Base-by-base conservation (phyloP, 2,888 invertebrate genomes). In the Epistrophe eligans region DNA sequence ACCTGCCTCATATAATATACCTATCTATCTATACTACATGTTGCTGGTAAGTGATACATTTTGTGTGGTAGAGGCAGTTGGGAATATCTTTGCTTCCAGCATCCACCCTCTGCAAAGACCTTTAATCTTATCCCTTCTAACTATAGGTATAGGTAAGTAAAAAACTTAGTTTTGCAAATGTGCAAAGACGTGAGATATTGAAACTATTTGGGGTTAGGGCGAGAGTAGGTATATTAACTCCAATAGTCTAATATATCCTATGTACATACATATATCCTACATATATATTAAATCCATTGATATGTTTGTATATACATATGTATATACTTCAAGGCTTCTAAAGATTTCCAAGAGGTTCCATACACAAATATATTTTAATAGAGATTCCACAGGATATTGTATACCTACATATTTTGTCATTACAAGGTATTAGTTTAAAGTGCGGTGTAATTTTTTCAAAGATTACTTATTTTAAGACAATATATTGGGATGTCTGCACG, bases 121-220 rank as follows among this genome's bases (percentile, higher is more conserved):
- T n/a, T n/a, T 66, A 66, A 64, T 71, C 15, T 45, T 71, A 19
- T 52, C 57, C 60, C 35, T 74, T 67, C 50, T 50, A 48, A 19
- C 66, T 82, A 66, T 38, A 28, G 24, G 24, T 24, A 24, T 24
- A 24, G 24, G 24, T 71, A 48, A 71, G 77, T 50, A 35, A 60
- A 52, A 84, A 70, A 70, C 38, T 55, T 55, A 76, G 70, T 82
- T 85, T 79, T 79, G 82, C 87, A 87, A 87, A 83, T 87, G 71
- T 87, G 76, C 87, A 83, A 77, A 71, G 74, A 87, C 83, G 87
- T 87, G 83, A 87, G 87, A 83, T 76, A 79, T 76, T 72, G 64
- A 28, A 45, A 79, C 24, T 62, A 40, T 62, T 57, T 35, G 58
- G 48, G 70, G 82, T 82, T 82, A 71, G 87, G 74, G 82, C 10